Evolutionary conservation across 2,888 invertebrate species (phyloP), one percentile per base, ranked within the genome.

Genomic region (Eupeodes luniger): DNA sequence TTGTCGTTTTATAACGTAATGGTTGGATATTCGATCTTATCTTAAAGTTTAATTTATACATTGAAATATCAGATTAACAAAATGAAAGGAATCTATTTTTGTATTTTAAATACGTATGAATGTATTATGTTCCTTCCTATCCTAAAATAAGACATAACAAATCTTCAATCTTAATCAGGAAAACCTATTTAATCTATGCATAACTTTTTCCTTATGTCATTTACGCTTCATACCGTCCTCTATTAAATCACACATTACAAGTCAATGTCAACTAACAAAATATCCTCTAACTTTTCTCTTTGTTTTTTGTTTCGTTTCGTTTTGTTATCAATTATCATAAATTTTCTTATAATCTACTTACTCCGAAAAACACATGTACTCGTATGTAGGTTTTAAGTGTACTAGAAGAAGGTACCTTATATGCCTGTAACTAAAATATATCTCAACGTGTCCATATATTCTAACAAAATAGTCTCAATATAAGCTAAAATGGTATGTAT

Each of bases 281-380:
- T 40, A 51, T 51, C 51, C 55, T 55, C 11, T 7, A 55, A 55
- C 55, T 55, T 19, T 55, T 55, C 16, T 55, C 55, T 55, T 7
- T 5, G 40, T 40, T 40, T 40, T 40, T 40, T 5, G 0, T 40
- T 40, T 40, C 1, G 40, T 55, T 19, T 55, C 16, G 19, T 55
- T 55, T 55, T 40, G 9, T 55, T 55, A 55, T 55, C 55, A 55
- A 55, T 55, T 55, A 55, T 55, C 55, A 55, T 55, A 55, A 55
- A 55, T 55, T 55, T 19, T 19, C 55, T 55, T 55, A 7, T 55
- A 55, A 55, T 55, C 14, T 53, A 53, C 53, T n/a, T 53, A 2
- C 5, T 53, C 7, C 1, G 5, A 40, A 5, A 40, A 27, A 27
- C 27, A 40, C 40, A 40, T 40, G 40, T 40, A 40, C 6, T 40